Conservation (phyloP, 2,113 vertebrate species). For the Platichthys flesus region DNA sequence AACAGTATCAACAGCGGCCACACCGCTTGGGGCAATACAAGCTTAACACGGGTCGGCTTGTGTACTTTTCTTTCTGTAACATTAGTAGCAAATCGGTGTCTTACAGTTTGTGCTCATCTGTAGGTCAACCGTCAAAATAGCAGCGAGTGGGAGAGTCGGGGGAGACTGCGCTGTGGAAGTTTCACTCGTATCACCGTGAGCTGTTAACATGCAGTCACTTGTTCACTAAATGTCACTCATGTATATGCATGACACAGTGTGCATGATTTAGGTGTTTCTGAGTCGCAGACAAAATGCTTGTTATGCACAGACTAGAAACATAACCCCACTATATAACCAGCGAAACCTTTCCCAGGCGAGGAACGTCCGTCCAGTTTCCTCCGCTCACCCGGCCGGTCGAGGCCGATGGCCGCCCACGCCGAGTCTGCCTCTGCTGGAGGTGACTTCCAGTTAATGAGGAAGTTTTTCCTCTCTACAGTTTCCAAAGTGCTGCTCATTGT, state of each 20-base stretch:
- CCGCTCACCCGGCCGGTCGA: too few relatives aligned
- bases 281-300: not conserved
- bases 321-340: too few relatives aligned
- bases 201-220: constrained; percentile 1
- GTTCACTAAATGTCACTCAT: constrained; percentile 1
- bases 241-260: not conserved
- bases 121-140: constrained; percentile 40
- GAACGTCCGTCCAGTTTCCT: not conserved
- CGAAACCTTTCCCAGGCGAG: not conserved
- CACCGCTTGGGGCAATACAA: constrained; percentile 34
- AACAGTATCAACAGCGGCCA: constrained; percentile 16
- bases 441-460: too few relatives aligned
- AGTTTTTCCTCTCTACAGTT: too few relatives aligned
- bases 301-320: not conserved
- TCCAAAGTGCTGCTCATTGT: too few relatives aligned
- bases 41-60: constrained; percentile 15
- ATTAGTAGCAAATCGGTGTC: constrained; percentile 43
- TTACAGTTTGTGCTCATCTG: constrained; percentile 27
- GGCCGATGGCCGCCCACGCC: too few relatives aligned
- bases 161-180: constrained; percentile 13
- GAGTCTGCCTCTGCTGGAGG: too few relatives aligned
- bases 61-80: constrained; percentile 34
- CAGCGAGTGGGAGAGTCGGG: constrained; percentile 36
- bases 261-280: not conserved
- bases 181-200: constrained; percentile 6